A percentile compares a stretch with the other conserved stretches of the same genome.
These are phyloP conservation scores for Forficula auricularia DNA, from an alignment of 1,140 invertebrate species.

Conservation along the genomic window DNA sequence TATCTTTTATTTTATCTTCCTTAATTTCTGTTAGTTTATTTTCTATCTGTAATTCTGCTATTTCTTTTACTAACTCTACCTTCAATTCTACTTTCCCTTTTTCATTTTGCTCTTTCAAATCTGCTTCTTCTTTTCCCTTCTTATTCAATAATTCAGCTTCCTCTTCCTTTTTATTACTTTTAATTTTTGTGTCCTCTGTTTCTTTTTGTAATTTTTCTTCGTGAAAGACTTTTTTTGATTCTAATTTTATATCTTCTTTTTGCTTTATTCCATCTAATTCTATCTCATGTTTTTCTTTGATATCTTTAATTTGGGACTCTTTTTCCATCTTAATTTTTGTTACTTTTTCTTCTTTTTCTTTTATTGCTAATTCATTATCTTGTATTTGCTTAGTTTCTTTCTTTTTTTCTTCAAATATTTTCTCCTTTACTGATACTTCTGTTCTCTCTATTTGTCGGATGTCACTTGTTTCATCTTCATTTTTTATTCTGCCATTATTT, in stretches of 20 bases:
- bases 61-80: constrained; percentile 10
- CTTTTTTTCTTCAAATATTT: not conserved
- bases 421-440: not conserved
- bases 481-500: not conserved
- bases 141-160: not conserved
- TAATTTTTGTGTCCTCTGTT: constrained; percentile 2
- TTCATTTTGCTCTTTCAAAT: constrained; percentile 14
- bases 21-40: constrained; percentile 14
- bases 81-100: constrained; percentile 14
- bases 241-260: constrained; percentile 3
- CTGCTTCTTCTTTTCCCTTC: constrained; percentile 5
- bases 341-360: not conserved
- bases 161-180: constrained; percentile 1
- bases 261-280: not conserved
- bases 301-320: not conserved
- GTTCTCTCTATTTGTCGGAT: not conserved
- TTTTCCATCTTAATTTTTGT: constrained; percentile 3
- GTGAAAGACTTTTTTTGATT: constrained; percentile 2
- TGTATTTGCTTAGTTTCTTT: not conserved
- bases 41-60: constrained; percentile 4
- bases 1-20: constrained; percentile 16
- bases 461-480: not conserved
- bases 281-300: constrained; percentile 1
- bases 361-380: not conserved
- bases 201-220: not conserved